Percentiles rank a stretch among this genome's conserved stretches.
Evolutionary conservation across 1,140 invertebrate genomes (phyloP).

Genomic region (Pachypsylla venusta): DNA sequence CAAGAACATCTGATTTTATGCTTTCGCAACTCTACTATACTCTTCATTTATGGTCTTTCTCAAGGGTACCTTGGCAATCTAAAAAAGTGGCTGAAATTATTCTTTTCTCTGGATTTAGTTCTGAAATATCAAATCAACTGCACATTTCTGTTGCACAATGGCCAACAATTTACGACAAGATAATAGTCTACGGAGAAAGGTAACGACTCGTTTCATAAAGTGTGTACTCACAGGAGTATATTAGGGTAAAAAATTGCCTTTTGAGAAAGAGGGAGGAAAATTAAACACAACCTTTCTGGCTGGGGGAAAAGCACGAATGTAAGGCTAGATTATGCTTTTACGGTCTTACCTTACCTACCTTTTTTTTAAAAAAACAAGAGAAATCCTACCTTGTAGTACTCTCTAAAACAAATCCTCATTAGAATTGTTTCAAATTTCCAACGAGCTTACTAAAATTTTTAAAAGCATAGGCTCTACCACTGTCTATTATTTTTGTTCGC

Average conservation of each 20-base stretch:
- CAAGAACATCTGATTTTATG: slow-evolving; percentile 32
- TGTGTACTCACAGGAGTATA: too few relatives aligned
- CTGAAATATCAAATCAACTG: slow-evolving; percentile 42
- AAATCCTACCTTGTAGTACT: too few relatives aligned
- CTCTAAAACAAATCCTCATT: too few relatives aligned
- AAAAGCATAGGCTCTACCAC: too few relatives aligned
- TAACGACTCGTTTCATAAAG: slow-evolving; percentile 26
- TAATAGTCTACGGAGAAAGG: slow-evolving; percentile 51
- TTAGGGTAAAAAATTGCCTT: too few relatives aligned
- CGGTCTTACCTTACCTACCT: too few relatives aligned
- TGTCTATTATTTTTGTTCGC: too few relatives aligned
- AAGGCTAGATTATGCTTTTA: neutral
- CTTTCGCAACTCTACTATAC: slow-evolving; percentile 36
- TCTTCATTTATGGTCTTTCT: slow-evolving; percentile 54
- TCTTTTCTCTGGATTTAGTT: slow-evolving; percentile 42
- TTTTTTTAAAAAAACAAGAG: too few relatives aligned
- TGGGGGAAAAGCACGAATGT: neutral
- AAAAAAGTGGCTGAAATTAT: slow-evolving; percentile 47
- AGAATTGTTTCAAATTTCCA: too few relatives aligned
- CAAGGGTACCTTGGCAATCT: slow-evolving; percentile 38
- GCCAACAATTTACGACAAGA: slow-evolving; percentile 44
- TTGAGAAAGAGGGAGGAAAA: too few relatives aligned
- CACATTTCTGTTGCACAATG: slow-evolving; percentile 52
- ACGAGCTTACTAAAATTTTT: too few relatives aligned
- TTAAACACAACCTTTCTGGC: neutral